Evolutionary conservation across 2,797 vertebrate genomes (phyloP).

Genomic region (Rousettus madagascariensis): DNA sequence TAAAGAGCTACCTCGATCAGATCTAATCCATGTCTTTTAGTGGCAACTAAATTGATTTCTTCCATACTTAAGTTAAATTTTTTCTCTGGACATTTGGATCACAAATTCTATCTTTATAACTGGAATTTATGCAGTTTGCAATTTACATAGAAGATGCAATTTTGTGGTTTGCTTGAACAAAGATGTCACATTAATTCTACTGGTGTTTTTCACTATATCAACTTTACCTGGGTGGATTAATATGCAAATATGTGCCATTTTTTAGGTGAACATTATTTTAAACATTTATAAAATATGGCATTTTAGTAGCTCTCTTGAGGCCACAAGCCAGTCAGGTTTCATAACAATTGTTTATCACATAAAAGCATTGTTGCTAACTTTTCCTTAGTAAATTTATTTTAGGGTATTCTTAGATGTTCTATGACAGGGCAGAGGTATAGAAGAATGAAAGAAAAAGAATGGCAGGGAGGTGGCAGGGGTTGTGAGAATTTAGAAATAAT

Average conservation of each 20-base stretch:
- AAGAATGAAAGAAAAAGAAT: neutral
- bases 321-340: neutral
- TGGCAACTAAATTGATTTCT: neutral
- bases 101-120: neutral
- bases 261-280: neutral
- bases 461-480: neutral
- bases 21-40: neutral
- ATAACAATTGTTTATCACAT: neutral
- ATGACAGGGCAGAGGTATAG: neutral
- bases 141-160: neutral
- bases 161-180: neutral
- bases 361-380: neutral
- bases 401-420: neutral
- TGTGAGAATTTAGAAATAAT: slow-evolving; percentile 14
- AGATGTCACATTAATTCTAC: neutral
- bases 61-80: neutral
- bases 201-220: neutral
- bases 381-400: slow-evolving; percentile 1
- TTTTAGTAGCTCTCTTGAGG: neutral
- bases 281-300: neutral
- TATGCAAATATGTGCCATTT: neutral
- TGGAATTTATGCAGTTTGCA: neutral
- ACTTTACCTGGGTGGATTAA: neutral
- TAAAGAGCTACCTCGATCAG: neutral
- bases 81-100: neutral